Evolutionary conservation across 2,797 vertebrate species (phyloP), one percentile per base, ranked within the genome.

Genomic region (Platyrinchus mystaceus): DNA sequence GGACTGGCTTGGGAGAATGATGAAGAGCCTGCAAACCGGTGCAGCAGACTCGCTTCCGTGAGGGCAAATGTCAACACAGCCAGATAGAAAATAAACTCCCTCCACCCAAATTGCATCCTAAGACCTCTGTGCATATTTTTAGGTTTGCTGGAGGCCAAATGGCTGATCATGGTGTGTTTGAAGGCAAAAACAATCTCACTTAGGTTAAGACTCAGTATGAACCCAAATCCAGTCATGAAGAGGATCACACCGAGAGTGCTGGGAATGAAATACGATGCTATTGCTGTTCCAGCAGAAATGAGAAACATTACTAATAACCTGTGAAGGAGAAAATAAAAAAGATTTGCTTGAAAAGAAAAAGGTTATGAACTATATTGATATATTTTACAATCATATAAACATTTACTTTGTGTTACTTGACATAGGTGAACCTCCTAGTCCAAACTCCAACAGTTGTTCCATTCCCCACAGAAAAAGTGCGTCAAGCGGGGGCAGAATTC

Each of bases 401-500:
- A 94, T 90, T 97, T 98, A 99, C 99, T 99, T 98, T 95, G 98
- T 87, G 96, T 99, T 99, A 95, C 98, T 99, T 95, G 99, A 99
- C 99, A 99, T 98, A 73, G 99, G 98, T 22, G 99, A 99, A 75
- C 99, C 99, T 95, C 99, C 99, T 66, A 99, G 97, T 76, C 98
- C 99, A 94, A 99, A 99, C 94, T 99, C 98, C 87, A 99, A 98
- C 68, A 98, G 96, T 93, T 99, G 99, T 91, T 99, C 99, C 98
- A 99, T 98, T 94, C 98, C 98, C 99, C 99, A 99, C 13, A 99
- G 98, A 92, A 99, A 97, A 96, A 99, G 98, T 30, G 99, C 99
- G 39, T 99, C 99, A 66, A 99, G 97, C 0, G 99, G 99, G 43
- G 99, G 99, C 87, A 99, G 98, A 84, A 98, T 98, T 84, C 99